phyloP scores from a whole-genome alignment of 2,113 vertebrate species.

The Cinclus mexicanus region DNA sequence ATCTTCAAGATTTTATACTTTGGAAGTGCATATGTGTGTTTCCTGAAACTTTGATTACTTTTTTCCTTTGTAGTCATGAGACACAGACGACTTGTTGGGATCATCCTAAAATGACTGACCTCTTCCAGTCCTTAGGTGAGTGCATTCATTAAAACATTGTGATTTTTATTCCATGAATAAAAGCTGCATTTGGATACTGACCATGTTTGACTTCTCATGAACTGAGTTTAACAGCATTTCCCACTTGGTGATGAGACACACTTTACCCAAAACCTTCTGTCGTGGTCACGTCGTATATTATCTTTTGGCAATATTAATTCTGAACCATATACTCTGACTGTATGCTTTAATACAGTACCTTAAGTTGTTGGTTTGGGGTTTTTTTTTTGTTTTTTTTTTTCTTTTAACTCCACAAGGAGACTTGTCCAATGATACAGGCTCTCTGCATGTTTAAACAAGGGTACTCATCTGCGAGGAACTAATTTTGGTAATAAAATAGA shows the following conservation, averaged over 20 bases:
- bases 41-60: not conserved
- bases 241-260: not conserved
- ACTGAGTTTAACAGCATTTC: not conserved
- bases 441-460: not conserved
- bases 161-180: not conserved
- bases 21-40: not conserved
- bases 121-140: conserved; percentile 93
- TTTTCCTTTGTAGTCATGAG: conserved; percentile 81
- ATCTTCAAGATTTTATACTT: not conserved
- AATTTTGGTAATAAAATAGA: not conserved
- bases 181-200: not conserved
- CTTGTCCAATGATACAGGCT: not conserved
- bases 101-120: conserved; percentile 95
- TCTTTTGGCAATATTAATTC: not conserved
- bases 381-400: not conserved
- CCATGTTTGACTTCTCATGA: not conserved
- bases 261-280: not conserved
- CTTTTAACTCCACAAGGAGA: not conserved
- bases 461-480: not conserved
- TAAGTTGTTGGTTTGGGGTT: too few species aligned
- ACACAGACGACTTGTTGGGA: conserved; percentile 96
- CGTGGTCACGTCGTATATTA: accelerated
- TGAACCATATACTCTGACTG: not conserved
- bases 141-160: not conserved
- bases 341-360: not conserved